A percentile compares a stretch with the other conserved stretches of the same genome.
Conservation (phyloP, 2,888 invertebrate species). For the Torymus auratus region DNA sequence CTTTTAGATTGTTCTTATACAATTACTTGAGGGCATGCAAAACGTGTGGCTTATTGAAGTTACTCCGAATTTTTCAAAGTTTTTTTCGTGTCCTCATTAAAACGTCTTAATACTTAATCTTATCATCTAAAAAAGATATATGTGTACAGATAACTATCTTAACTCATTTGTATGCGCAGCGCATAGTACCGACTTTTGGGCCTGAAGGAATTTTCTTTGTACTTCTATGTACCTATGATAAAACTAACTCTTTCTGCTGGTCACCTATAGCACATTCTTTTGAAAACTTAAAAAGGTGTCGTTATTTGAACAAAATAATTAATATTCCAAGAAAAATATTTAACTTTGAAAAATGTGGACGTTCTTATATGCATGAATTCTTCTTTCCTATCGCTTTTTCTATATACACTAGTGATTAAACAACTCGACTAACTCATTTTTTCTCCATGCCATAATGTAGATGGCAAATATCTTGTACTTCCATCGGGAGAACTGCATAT, state of each 20-base stretch:
- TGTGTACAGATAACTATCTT: slow-evolving; percentile 24
- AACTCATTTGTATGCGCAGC: slow-evolving; percentile 51
- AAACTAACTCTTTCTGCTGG: background rate
- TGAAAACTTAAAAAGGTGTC: too few relatives aligned
- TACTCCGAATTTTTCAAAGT: background rate
- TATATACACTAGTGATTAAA: background rate
- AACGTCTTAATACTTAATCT: background rate
- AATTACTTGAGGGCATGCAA: too few relatives aligned
- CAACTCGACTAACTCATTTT: background rate
- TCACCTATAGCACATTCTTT: too few relatives aligned
- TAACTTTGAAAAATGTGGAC: slow-evolving; percentile 40
- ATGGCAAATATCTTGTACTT: slow-evolving; percentile 95
- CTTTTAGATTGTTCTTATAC: too few relatives aligned
- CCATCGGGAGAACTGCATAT: slow-evolving; percentile 97
- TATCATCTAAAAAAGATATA: slow-evolving; percentile 23
- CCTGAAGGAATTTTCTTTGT: slow-evolving; percentile 46
- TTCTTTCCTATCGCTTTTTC: slow-evolving; percentile 33
- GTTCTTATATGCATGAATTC: slow-evolving; percentile 32
- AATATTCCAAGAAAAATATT: background rate
- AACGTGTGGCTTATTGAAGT: too few relatives aligned
- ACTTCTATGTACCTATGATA: background rate
- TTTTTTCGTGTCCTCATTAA: too few relatives aligned
- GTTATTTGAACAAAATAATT: background rate
- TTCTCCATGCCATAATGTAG: slow-evolving; percentile 77
- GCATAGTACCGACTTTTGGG: slow-evolving; percentile 5